phyloP scores from a whole-genome alignment of 2,113 vertebrate species.

The Stercorarius parasiticus region DNA sequence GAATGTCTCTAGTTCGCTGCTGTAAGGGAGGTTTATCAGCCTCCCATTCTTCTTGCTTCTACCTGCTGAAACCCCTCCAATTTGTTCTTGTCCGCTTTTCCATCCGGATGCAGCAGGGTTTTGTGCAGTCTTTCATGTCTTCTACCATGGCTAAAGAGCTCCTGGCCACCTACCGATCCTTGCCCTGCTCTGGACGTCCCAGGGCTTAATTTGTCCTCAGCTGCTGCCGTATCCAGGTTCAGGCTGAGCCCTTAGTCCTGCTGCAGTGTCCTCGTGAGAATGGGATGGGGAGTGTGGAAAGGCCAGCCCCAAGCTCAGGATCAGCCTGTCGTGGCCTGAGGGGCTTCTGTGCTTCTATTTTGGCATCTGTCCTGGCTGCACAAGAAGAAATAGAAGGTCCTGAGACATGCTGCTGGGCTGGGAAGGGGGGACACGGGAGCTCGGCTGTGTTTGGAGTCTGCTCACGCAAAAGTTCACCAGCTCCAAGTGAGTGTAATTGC shows the following conservation, averaged over 20 bases:
- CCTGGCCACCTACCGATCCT: not conserved
- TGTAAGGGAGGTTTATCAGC: not conserved
- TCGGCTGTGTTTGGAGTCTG: not conserved
- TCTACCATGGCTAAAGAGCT: not conserved
- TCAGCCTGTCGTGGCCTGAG: not conserved
- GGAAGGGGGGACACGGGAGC: not conserved
- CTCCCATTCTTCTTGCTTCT: not conserved
- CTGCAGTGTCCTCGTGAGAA: not conserved
- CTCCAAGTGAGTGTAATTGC: constrained; percentile 8
- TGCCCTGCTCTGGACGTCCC: not conserved
- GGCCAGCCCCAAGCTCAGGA: not conserved
- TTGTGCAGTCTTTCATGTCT: not conserved
- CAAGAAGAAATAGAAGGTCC: not conserved
- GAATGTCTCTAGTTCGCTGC: not conserved
- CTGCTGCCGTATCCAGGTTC: not conserved
- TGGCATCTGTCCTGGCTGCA: not conserved
- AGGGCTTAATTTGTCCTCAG: not conserved
- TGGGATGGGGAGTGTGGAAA: not conserved
- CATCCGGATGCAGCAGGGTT: not conserved
- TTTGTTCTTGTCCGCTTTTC: not conserved
- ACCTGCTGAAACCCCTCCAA: not conserved
- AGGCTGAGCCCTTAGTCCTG: not conserved
- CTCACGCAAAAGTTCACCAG: not conserved
- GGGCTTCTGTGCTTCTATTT: not conserved
- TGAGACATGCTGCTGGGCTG: not conserved